Conservation (phyloP, 2,888 invertebrate genomes). For the Spialia ferax region DNA sequence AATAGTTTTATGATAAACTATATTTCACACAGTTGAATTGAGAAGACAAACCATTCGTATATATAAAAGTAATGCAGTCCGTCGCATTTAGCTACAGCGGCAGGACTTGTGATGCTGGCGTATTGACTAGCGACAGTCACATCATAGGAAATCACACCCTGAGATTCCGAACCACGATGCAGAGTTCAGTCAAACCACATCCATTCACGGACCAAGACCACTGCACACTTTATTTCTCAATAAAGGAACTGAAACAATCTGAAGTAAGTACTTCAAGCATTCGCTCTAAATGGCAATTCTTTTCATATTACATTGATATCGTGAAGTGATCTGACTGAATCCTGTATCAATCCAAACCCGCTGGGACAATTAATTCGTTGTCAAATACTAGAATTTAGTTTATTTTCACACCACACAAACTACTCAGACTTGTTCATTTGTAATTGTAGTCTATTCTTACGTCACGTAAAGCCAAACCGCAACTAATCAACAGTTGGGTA, state of each 20-base stretch:
- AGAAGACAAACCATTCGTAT: not conserved
- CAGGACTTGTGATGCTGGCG: constrained; percentile 77
- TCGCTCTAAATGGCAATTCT: not conserved
- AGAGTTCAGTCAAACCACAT: constrained; percentile 7
- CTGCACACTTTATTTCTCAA: no score
- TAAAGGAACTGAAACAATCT: not conserved
- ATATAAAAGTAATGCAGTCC: constrained; percentile 13
- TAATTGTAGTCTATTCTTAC: constrained; percentile 35
- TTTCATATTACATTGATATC: not conserved
- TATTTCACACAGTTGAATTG: constrained; percentile 25
- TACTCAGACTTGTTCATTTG: constrained; percentile 66
- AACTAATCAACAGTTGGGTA: not conserved
- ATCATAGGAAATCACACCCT: constrained; percentile 60
- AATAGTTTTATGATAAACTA: constrained; percentile 8
- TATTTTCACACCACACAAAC: constrained; percentile 47
- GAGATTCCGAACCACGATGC: constrained; percentile 66
- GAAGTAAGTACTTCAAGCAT: not conserved
- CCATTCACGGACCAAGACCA: not conserved
- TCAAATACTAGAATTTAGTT: constrained; percentile 57
- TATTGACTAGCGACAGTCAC: constrained; percentile 80
- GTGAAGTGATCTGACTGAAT: constrained; percentile 49
- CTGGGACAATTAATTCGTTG: constrained; percentile 73
- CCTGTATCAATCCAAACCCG: constrained; percentile 51
- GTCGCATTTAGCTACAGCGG: not conserved
- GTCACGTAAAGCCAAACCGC: constrained; percentile 34